Conservation (phyloP, 2,797 vertebrate genomes). For the Chaetophractus vellerosus region DNA sequence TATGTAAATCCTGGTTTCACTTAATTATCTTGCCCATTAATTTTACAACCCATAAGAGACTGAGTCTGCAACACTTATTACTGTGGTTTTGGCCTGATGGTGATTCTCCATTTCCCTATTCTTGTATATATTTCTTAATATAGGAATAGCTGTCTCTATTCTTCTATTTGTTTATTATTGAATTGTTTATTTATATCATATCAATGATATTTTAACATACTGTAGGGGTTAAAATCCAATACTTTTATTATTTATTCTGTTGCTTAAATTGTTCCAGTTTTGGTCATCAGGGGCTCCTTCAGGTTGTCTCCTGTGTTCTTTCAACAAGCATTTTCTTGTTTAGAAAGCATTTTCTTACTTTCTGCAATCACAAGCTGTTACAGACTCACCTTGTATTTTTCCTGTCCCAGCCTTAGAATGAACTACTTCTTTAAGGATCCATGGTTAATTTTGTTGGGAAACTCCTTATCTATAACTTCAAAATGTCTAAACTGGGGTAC, state of each 20-base stretch:
- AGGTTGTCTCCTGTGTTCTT: not conserved
- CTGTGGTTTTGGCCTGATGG: not conserved
- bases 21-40: not conserved
- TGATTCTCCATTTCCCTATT: not conserved
- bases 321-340: not conserved
- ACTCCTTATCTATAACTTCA: not conserved
- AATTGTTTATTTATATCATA: conserved; percentile 3
- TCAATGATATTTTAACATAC: not conserved
- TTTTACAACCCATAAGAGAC: not conserved
- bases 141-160: not conserved
- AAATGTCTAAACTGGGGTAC: no score
- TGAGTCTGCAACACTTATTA: not conserved
- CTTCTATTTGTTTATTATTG: not conserved
- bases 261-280: not conserved
- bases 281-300: not conserved
- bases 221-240: not conserved
- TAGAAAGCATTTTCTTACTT: not conserved
- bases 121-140: not conserved
- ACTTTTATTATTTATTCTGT: not conserved
- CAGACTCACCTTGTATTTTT: no score
- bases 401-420: not conserved
- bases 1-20: not conserved
- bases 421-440: not conserved
- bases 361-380: not conserved
- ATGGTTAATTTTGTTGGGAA: not conserved